Conservation (phyloP, 2,888 invertebrate genomes). For the Holacanthella duospinosa region DNA sequence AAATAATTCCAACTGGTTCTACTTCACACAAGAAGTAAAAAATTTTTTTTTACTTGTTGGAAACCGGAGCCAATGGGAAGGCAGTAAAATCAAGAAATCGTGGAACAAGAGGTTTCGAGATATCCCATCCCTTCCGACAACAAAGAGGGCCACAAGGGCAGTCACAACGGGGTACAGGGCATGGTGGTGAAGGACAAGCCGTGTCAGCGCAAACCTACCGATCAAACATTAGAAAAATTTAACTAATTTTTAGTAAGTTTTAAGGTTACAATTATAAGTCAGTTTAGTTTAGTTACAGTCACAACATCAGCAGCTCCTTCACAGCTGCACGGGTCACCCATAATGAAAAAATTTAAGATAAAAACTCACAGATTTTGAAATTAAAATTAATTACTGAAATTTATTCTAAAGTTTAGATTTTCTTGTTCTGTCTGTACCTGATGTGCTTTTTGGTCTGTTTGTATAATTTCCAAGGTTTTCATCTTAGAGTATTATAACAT, state of each 20-base stretch:
- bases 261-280: not conserved
- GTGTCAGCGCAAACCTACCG: not conserved
- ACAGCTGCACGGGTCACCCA: not conserved
- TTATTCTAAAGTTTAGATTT: too few relatives aligned
- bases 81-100: not conserved
- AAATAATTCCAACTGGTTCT: too few relatives aligned
- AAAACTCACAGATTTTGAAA: too few relatives aligned
- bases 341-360: too few relatives aligned
- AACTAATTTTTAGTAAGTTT: not conserved
- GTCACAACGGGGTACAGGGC: not conserved
- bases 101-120: not conserved
- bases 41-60: not conserved
- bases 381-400: too few relatives aligned
- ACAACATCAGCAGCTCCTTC: not conserved
- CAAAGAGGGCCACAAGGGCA: not conserved
- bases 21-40: too few relatives aligned
- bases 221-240: not conserved
- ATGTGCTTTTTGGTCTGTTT: too few relatives aligned
- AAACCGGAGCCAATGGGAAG: not conserved
- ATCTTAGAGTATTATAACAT: too few relatives aligned
- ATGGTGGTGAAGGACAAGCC: not conserved
- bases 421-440: too few relatives aligned
- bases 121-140: not conserved
- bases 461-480: too few relatives aligned
- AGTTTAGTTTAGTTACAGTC: not conserved